Evolutionary conservation across 2,113 vertebrate species (phyloP).

Genomic region (Laticauda colubrina): DNA sequence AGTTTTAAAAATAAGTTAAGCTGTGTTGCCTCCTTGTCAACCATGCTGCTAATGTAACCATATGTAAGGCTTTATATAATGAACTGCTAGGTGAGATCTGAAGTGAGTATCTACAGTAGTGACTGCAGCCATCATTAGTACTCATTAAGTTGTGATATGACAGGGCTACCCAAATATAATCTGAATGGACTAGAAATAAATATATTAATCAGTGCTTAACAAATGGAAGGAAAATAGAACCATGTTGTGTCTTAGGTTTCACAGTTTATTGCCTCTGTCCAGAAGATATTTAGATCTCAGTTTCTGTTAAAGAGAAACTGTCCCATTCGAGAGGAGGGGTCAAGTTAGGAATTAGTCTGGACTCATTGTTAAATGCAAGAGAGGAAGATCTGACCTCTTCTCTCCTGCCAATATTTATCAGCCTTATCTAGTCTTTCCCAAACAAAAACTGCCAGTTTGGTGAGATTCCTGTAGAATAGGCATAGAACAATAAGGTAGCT

Average conservation of each 20-base stretch:
- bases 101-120: constrained; percentile 53
- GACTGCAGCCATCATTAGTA: constrained; percentile 49
- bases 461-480: not conserved
- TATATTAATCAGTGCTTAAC: constrained; percentile 63
- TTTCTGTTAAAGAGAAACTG: constrained; percentile 24
- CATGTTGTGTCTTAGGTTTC: constrained; percentile 23
- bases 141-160: constrained; percentile 67
- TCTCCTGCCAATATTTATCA: not conserved
- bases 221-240: constrained; percentile 36
- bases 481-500: not conserved
- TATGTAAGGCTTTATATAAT: constrained; percentile 58
- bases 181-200: constrained; percentile 55
- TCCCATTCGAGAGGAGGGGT: not conserved
- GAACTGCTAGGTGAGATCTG: constrained; percentile 47
- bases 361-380: not conserved
- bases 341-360: not conserved
- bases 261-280: not conserved
- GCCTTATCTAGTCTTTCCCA: not conserved
- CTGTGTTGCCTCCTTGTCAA: constrained; percentile 68
- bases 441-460: not conserved
- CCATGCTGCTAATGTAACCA: constrained; percentile 63
- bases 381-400: not conserved
- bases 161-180: constrained; percentile 49
- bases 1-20: constrained; percentile 69
- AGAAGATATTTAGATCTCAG: not conserved